Conservation (phyloP, 2,113 vertebrate species). For the Gambusia affinis region DNA sequence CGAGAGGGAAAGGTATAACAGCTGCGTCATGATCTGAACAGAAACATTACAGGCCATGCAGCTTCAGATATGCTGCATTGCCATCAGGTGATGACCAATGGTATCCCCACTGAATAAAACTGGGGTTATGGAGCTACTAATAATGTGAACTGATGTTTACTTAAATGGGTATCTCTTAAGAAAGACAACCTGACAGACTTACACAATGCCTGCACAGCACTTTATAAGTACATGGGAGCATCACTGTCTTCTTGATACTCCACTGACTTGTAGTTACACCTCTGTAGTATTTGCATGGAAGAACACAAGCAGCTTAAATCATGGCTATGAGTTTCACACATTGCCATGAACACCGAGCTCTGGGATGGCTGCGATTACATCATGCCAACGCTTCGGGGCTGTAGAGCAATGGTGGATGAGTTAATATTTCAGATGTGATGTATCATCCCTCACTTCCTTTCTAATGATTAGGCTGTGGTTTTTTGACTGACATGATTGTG, state of each 20-base stretch:
- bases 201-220: not conserved
- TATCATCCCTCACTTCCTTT: not conserved
- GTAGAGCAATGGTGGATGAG: not conserved
- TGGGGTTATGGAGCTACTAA: too few species aligned
- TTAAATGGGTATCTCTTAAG: not conserved
- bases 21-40: conserved; percentile 18
- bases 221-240: not conserved
- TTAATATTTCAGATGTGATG: not conserved
- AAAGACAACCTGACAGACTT: not conserved
- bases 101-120: conserved; percentile 9
- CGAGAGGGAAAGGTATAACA: conserved; percentile 35
- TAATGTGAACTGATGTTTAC: not conserved
- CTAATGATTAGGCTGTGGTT: not conserved
- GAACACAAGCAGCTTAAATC: not conserved
- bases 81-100: conserved; percentile 38
- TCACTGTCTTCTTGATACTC: not conserved
- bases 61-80: conserved; percentile 31
- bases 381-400: not conserved
- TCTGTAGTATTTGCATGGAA: not conserved
- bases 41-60: not conserved
- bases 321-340: not conserved
- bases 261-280: not conserved
- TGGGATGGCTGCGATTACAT: not conserved
- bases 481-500: not conserved
- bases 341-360: not conserved